Percentiles rank a stretch among this genome's conserved stretches.
Conservation (phyloP, 2,113 vertebrate species). For the Channa argus region DNA sequence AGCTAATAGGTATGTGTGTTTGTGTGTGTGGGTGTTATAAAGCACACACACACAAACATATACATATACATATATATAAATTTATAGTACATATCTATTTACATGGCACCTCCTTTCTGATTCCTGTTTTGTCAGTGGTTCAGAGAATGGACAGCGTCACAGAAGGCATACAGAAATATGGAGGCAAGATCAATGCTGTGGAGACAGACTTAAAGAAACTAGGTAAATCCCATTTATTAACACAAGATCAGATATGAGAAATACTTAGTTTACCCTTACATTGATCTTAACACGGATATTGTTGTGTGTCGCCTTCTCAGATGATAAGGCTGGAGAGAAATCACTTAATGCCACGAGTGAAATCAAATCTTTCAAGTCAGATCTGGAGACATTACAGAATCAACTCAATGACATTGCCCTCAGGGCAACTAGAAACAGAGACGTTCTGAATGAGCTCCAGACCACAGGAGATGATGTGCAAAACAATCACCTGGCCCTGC, state of each 20-base stretch:
- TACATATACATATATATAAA: not conserved
- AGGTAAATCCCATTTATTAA: slow-evolving; percentile 81
- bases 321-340: slow-evolving; percentile 90
- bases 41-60: too few relatives aligned
- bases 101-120: not conserved
- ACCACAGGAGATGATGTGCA: slow-evolving; percentile 87
- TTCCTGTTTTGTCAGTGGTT: slow-evolving; percentile 86
- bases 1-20: not conserved
- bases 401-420: slow-evolving; percentile 89
- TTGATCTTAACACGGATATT: not conserved
- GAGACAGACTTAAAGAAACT: slow-evolving; percentile 93
- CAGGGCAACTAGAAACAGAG: slow-evolving; percentile 90
- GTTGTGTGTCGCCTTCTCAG: slow-evolving; percentile 73
- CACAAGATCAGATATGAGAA: not conserved
- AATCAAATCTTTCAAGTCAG: slow-evolving; percentile 90
- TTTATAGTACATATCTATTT: not conserved
- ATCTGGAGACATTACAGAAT: slow-evolving; percentile 88
- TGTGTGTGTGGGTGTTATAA: too few relatives aligned
- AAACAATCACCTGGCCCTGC: slow-evolving; percentile 89
- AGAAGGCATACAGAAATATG: slow-evolving; percentile 92
- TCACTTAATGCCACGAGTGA: slow-evolving; percentile 90
- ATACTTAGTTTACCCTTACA: not conserved
- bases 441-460: slow-evolving; percentile 88
- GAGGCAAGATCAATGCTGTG: slow-evolving; percentile 91
- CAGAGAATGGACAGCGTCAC: slow-evolving; percentile 96